These are phyloP conservation scores for Episyrphus balteatus DNA, from an alignment of 1,140 invertebrate genomes.

Conservation along the genomic window DNA sequence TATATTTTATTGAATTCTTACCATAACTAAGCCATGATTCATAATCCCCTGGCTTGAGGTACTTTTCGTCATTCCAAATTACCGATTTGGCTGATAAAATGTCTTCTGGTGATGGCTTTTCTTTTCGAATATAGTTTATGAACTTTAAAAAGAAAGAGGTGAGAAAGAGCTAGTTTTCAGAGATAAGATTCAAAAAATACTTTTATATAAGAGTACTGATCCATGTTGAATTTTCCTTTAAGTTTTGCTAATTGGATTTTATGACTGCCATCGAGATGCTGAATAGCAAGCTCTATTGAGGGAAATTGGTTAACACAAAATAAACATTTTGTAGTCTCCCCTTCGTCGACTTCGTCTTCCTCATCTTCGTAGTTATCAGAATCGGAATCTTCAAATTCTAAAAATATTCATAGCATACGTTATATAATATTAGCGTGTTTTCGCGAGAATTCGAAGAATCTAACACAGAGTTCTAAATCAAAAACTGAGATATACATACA, in stretches of 20 bases:
- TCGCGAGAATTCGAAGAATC: too few species aligned
- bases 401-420: background rate
- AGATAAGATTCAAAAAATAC: background rate
- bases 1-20: conserved; percentile 35
- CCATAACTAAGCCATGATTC: conserved; percentile 79
- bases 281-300: conserved; percentile 43
- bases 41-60: conserved; percentile 66
- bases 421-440: too few species aligned
- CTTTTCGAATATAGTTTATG: conserved; percentile 71
- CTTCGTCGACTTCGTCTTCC: conserved; percentile 13
- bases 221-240: conserved; percentile 60
- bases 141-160: conserved; percentile 45
- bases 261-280: conserved; percentile 49
- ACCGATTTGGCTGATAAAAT: conserved; percentile 42
- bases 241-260: conserved; percentile 57
- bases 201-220: conserved; percentile 74
- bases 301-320: conserved; percentile 44
- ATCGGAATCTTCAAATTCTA: conserved; percentile 21
- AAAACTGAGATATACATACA: too few species aligned
- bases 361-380: background rate
- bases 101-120: conserved; percentile 45
- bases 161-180: background rate
- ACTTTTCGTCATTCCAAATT: conserved; percentile 62
- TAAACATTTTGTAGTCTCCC: conserved; percentile 36
- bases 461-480: too few species aligned